These are phyloP conservation scores for Crocuta crocuta DNA, from an alignment of 2,113 vertebrate genomes.

Conservation along the genomic window DNA sequence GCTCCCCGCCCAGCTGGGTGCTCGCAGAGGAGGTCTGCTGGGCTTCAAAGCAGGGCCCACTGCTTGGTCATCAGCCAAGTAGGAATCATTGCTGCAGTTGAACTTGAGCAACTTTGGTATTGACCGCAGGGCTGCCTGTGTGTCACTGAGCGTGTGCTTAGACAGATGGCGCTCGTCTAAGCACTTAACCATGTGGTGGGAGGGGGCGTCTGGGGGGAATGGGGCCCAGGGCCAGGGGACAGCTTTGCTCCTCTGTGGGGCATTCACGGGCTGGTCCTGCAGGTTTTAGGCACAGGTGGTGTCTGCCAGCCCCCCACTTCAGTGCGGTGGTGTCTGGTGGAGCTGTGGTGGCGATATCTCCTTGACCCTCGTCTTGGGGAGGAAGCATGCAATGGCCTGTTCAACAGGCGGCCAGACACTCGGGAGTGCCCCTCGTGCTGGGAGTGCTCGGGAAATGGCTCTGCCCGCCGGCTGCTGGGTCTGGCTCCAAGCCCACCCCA, in stretches of 20 bases:
- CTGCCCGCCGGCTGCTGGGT: no score
- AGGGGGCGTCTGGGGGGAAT: neutral
- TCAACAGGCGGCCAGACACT: accelerated
- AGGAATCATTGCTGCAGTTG: neutral
- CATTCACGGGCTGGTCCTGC: neutral
- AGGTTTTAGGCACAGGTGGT: neutral
- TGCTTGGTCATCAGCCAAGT: neutral
- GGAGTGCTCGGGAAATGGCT: no score
- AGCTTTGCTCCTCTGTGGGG: neutral
- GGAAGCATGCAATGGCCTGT: accelerated
- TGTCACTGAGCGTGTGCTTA: neutral
- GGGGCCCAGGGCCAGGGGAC: neutral
- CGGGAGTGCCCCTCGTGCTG: accelerated
- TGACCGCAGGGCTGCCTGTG: neutral
- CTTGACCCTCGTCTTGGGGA: accelerated
- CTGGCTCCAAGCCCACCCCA: no score
- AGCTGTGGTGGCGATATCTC: neutral
- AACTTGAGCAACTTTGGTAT: neutral
- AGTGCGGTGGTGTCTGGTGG: neutral
- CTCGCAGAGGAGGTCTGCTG: neutral
- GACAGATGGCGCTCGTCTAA: accelerated
- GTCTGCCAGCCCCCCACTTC: neutral
- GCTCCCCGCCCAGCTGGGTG: neutral
- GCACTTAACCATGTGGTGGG: neutral
- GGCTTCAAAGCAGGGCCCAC: neutral